These are phyloP conservation scores for Malacoraja senta DNA, from an alignment of 2,797 vertebrate genomes.

Conservation along the genomic window DNA sequence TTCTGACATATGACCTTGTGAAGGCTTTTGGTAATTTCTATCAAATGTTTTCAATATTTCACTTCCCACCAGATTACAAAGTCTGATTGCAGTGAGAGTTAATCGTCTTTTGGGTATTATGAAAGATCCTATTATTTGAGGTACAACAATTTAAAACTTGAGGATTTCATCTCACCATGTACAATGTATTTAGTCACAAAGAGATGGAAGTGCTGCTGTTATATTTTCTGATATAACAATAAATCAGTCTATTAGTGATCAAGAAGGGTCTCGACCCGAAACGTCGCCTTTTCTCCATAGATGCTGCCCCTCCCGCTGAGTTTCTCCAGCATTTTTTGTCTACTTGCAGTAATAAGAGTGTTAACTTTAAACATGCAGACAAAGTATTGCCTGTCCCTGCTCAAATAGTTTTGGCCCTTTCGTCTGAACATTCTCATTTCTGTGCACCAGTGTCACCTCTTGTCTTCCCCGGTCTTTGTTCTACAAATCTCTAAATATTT, in stretches of 20 bases:
- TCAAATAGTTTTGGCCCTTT: background rate
- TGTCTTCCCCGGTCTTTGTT: conserved; percentile 10
- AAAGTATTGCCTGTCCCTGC: no score
- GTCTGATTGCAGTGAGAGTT: background rate
- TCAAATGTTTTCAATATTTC: background rate
- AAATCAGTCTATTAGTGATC: background rate
- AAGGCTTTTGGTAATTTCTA: background rate
- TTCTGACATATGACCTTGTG: background rate
- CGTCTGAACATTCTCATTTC: background rate
- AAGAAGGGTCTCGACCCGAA: no score
- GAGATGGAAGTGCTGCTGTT: background rate
- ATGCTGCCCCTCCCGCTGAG: no score
- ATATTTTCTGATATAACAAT: background rate
- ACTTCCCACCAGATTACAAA: background rate
- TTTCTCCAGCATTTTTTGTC: no score
- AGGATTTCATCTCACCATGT: background rate
- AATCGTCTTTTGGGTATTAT: background rate
- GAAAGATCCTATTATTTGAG: background rate
- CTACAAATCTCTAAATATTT: background rate
- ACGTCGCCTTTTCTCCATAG: no score
- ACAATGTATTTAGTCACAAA: background rate
- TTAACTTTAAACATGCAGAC: background rate
- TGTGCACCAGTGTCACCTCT: background rate
- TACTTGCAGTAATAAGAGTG: background rate
- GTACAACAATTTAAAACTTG: background rate